Evolutionary conservation across 2,113 vertebrate species (phyloP), one percentile per base, ranked within the genome.

Genomic region (Coracopsis vasa): DNA sequence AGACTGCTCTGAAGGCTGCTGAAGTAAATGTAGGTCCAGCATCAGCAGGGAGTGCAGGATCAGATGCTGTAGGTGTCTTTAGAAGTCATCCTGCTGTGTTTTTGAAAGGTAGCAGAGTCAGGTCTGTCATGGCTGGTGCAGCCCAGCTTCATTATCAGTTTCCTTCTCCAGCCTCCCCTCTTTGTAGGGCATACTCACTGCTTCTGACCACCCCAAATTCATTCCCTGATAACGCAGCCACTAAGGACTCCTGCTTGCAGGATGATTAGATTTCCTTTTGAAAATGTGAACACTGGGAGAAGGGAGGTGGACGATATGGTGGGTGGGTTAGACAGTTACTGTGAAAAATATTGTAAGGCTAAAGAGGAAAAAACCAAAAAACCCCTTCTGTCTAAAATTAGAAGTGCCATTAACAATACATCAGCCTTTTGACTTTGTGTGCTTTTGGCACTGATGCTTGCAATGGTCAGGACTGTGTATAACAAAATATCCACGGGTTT

Each of bases 361-460:
- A 50, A 72, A 70, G 67, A 15, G 39, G 42, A 44, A 71, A 65
- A 81, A 35, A 6, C 0, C 3, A 47, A 35, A 7, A 50, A 20
- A 3, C 7, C 27, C 25, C 6, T 12, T 14, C 13, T 31, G 12
- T 93, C 80, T 94, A 84, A 94, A 93, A 84, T 84, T 83, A 89
- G 84, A 94, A 94, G 56, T 81, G 90, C 58, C 2, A 0, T 86
- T 86, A 92, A 74, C 82, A 88, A 90, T 94, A 50, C 39, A 83
- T 83, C 88, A 96, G 69, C 56, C 82, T 95, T 67, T 44, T 6
- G 31, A 92, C 69, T 93, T 66, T 16, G 48, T 70, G 31, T 64
- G 75, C 53, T 88, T 92, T 78, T 96, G 96, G 92, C 90, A 86
- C 47, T 90, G 7, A 0, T 29, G 74, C 75, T 90, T 88, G 82